Base-by-base conservation (phyloP, 2,113 vertebrate species). In the Sinocyclocheilus grahami region DNA sequence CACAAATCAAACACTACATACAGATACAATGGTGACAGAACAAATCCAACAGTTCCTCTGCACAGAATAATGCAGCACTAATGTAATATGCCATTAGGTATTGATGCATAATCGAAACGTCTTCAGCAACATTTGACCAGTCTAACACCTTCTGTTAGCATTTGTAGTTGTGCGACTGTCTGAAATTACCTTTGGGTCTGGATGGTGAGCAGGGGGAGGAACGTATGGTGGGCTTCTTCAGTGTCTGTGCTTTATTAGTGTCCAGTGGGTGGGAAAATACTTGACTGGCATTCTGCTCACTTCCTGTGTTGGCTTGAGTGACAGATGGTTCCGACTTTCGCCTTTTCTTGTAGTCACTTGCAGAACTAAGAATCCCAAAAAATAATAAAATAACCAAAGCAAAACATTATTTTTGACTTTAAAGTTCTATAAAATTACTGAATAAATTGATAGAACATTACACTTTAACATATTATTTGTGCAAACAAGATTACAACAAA, bases 181-280 rank as follows among this genome's bases (percentile, higher is more conserved):
- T 78, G 62, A 82, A 71, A 91, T 92, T 96, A 99, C 98, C 98
- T 98, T 97, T 98, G 89, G 94, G 92, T 96, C 95, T 95, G 8
- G 97, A 97, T 8, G 98, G 98, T 85, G 98, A 99, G 11, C 97
- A 95, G 77, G 98, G 98, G 86, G 98, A 99, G 1, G 98, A 99
- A 79, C 95, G 97, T 84, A 95, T 92, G 86, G 95, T 91, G 48
- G 97, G 94, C 91, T 96, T 97, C 51, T 96, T 96, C 84, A 97
- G 90, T 82, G 94, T 95, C 91, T 93, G 94, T 1, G 95, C 85
- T 93, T 95, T 95, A 62, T 94, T 94, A 39, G 91, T 85, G 89
- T 97, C 96, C 6, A 92, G 91, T 4, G 89, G 90, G 72, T 94
- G 93, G 0, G 92, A 92, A 77, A 93, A 93, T 0, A 89, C 85